Percentiles rank a stretch among this genome's conserved stretches.
Conservation (phyloP, 2,888 invertebrate genomes). For the Nephrotoma guestfalica region DNA sequence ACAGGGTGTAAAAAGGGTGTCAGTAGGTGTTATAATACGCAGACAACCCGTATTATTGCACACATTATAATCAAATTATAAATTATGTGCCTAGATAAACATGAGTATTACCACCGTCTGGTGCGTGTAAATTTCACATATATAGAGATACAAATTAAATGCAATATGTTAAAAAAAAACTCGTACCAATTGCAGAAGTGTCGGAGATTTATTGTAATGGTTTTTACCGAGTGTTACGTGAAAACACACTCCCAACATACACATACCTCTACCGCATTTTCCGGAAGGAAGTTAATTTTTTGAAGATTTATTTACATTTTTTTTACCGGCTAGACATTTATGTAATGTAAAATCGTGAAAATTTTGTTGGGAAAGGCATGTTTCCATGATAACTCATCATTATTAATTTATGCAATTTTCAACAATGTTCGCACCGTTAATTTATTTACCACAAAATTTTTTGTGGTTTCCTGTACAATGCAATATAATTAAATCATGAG, state of each 20-base stretch:
- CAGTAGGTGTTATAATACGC: neutral
- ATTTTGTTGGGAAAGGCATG: neutral
- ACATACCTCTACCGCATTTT: neutral
- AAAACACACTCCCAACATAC: neutral
- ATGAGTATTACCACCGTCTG: neutral
- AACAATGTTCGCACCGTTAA: neutral
- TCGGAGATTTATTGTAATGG: neutral
- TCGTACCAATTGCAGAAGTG: neutral
- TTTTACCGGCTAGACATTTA: neutral
- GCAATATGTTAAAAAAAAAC: neutral
- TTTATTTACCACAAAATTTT: neutral
- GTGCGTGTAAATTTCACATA: neutral
- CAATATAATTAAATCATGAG: neutral
- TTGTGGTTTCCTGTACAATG: neutral
- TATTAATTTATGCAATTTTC: neutral
- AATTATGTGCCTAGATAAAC: neutral
- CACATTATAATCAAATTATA: neutral
- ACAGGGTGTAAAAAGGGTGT: neutral
- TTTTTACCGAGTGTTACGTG: neutral
- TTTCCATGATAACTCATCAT: neutral
- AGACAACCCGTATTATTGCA: neutral
- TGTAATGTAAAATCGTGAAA: neutral
- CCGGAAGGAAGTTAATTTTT: neutral
- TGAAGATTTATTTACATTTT: neutral
- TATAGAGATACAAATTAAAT: neutral